Percentiles rank a stretch among this genome's conserved stretches.
Conservation (phyloP, 2,888 invertebrate genomes). For the Leptogaster cylindrica region DNA sequence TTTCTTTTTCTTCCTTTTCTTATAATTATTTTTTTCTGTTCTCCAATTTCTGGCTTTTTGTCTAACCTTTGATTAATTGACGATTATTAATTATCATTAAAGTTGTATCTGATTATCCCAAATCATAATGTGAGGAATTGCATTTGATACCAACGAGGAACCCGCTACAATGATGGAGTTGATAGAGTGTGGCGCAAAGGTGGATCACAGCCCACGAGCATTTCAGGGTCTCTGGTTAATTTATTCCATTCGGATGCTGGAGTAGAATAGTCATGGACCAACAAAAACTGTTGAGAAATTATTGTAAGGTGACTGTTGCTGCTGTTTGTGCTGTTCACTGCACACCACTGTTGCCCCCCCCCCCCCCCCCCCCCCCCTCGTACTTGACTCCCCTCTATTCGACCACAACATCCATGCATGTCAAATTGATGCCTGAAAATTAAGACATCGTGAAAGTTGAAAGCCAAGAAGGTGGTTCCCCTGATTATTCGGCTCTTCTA, state of each 20-base stretch:
- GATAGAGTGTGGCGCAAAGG: conserved; percentile 15
- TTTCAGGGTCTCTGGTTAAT: conserved; percentile 8
- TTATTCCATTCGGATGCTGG: conserved; percentile 10
- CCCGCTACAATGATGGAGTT: conserved; percentile 2
- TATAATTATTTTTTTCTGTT: background rate
- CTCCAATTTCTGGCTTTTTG: background rate
- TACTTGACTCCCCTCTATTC: too few species aligned
- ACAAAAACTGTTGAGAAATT: conserved; percentile 32
- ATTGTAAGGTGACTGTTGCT: conserved; percentile 13
- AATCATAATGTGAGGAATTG: conserved; percentile 14
- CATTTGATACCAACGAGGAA: conserved; percentile 7
- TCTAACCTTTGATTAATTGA: conserved; percentile 32
- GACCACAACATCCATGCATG: too few species aligned
- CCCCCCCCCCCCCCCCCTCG: too few species aligned
- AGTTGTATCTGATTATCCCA: conserved; percentile 30
- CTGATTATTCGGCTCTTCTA: conserved; percentile 30
- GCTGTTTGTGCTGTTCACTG: too few species aligned
- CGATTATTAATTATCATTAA: conserved; percentile 40
- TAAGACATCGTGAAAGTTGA: conserved; percentile 39
- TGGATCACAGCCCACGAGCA: background rate
- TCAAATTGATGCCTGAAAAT: conserved; percentile 38
- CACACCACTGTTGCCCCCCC: too few species aligned
- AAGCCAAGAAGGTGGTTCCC: conserved; percentile 35
- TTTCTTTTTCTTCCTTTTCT: background rate
- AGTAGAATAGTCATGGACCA: conserved; percentile 35